A percentile compares a stretch with the other conserved stretches of the same genome.
Evolutionary conservation across 2,888 invertebrate genomes (phyloP).

Genomic region (Heliconius ismenius): DNA sequence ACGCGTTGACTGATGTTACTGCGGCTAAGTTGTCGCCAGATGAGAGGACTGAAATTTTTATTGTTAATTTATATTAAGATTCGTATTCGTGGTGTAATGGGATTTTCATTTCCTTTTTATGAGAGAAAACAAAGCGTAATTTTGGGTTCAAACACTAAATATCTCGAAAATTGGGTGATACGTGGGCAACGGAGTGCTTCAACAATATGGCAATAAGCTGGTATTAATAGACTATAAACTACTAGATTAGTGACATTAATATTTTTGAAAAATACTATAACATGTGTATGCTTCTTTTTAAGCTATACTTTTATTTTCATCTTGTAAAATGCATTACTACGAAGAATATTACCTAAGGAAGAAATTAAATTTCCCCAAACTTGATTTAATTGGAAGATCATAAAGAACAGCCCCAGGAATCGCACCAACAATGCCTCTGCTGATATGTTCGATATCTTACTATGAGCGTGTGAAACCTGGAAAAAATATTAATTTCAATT

Average conservation of each 20-base stretch:
- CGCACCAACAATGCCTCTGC: constrained; percentile 83
- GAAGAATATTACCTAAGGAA: constrained; percentile 72
- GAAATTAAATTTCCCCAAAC: constrained; percentile 87
- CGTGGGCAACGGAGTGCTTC: no score
- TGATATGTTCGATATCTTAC: constrained; percentile 76
- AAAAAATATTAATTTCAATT: constrained; percentile 9
- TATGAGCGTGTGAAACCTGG: constrained; percentile 83
- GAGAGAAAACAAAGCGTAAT: no score
- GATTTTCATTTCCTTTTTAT: no score
- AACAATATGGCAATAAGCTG: no score
- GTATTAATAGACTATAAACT: no score
- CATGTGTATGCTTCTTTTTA: no score
- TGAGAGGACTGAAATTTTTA: constrained; percentile 62
- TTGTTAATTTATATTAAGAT: neutral
- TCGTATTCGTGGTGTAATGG: no score
- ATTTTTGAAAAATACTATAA: no score
- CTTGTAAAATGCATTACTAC: neutral
- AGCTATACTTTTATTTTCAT: no score
- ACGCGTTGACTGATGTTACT: constrained; percentile 66
- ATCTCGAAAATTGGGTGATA: no score
- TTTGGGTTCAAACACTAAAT: no score
- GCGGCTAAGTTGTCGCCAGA: constrained; percentile 72
- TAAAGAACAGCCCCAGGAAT: constrained; percentile 88
- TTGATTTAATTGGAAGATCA: constrained; percentile 87
- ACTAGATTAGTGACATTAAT: no score